Percentiles rank a stretch among this genome's conserved stretches.
phyloP scores from a whole-genome alignment of 2,797 vertebrate genomes.

The Argya squamiceps region DNA sequence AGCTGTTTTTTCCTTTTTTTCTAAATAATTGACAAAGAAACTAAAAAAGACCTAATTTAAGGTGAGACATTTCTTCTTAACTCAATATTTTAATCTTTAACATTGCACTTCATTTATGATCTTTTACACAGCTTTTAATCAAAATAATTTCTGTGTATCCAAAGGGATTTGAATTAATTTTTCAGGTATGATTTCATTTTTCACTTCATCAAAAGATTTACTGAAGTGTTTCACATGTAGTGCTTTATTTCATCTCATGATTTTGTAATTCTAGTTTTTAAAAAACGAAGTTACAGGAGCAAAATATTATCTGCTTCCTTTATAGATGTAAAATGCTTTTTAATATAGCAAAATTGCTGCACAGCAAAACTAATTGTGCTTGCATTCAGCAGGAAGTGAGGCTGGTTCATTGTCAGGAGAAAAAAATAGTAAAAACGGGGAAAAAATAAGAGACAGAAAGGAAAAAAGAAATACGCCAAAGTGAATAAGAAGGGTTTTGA shows the following conservation, averaged over 20 bases:
- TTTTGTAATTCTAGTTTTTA: neutral
- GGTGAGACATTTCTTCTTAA: neutral
- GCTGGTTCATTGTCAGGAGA: neutral
- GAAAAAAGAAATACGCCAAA: neutral
- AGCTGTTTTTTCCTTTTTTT: neutral
- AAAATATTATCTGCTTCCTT: neutral
- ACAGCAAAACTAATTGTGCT: neutral
- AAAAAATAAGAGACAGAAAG: neutral
- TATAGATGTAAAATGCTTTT: neutral
- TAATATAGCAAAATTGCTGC: neutral
- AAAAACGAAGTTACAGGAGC: neutral
- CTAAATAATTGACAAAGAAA: neutral
- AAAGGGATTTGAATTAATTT: conserved; percentile 17
- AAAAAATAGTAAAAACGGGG: neutral
- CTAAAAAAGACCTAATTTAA: neutral
- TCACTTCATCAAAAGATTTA: neutral
- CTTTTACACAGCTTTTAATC: neutral
- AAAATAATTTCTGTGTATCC: neutral
- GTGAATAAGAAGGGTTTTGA: neutral
- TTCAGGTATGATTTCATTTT: neutral
- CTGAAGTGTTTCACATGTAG: neutral
- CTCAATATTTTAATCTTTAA: neutral
- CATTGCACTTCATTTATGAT: neutral
- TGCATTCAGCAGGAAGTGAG: neutral
- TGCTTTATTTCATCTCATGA: neutral